Evolutionary conservation across 2,113 vertebrate species (phyloP).

Genomic region (Anas platyrhynchos): DNA sequence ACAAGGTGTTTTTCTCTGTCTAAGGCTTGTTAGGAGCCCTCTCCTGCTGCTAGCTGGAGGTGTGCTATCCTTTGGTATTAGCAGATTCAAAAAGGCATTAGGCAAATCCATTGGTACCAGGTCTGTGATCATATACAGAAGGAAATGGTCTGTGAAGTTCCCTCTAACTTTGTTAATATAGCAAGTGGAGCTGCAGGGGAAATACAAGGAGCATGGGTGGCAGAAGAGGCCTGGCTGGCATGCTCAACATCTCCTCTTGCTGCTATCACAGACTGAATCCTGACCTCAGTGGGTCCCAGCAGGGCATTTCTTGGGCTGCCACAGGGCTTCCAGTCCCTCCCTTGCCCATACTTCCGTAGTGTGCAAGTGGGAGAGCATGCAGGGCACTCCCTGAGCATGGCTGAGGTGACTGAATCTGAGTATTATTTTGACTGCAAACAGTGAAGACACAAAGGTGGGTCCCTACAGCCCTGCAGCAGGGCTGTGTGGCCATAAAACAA

Average conservation of each 20-base stretch:
- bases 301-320: not conserved
- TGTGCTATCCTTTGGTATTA: not conserved
- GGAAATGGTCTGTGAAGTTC: not conserved
- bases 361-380: accelerated
- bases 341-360: not conserved
- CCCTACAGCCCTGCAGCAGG: not conserved
- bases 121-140: not conserved
- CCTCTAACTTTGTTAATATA: not conserved
- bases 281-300: not conserved
- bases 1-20: not conserved
- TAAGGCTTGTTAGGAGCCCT: not conserved
- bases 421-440: not conserved
- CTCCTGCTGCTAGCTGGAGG: not conserved
- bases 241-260: not conserved
- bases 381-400: not conserved
- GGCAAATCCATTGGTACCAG: accelerated
- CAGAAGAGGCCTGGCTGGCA: not conserved
- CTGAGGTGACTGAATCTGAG: not conserved
- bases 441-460: not conserved
- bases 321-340: not conserved
- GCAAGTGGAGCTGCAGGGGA: not conserved
- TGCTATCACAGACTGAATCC: not conserved
- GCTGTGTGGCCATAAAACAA: not conserved
- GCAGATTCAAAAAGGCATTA: not conserved
- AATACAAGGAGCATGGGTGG: not conserved